Percentiles rank a stretch among this genome's conserved stretches.
phyloP scores from a whole-genome alignment of 2,888 invertebrate species.

The Heliconius ethilla region DNA sequence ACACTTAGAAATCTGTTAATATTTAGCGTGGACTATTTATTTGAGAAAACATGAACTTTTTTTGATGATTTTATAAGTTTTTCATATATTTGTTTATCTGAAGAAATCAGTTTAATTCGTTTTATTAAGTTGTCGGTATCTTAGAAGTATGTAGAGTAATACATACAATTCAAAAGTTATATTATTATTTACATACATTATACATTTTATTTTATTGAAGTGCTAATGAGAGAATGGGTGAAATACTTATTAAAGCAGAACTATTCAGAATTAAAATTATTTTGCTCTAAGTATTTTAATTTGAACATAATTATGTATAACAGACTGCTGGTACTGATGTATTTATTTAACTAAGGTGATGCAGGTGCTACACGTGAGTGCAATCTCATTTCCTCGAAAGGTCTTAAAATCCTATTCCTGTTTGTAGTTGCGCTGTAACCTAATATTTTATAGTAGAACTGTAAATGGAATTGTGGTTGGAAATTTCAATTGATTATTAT shows the following conservation, averaged over 20 bases:
- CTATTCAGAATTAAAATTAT: neutral
- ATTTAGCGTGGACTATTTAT: constrained; percentile 34
- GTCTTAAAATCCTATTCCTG: constrained; percentile 33
- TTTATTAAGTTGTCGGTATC: too few species aligned
- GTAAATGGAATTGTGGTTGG: constrained; percentile 12
- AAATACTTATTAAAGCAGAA: too few species aligned
- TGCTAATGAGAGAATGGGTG: too few species aligned
- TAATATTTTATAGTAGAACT: neutral
- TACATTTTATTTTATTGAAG: neutral
- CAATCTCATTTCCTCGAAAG: constrained; percentile 34
- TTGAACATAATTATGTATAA: neutral
- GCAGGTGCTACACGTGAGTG: constrained; percentile 31
- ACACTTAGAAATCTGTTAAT: too few species aligned
- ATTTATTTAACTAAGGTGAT: constrained; percentile 1
- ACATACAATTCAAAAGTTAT: neutral
- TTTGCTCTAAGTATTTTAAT: neutral
- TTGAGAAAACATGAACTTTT: constrained; percentile 2
- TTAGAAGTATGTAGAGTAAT: too few species aligned
- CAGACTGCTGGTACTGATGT: neutral
- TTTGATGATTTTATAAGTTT: too few species aligned
- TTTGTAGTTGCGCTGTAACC: constrained; percentile 20
- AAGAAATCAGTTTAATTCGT: too few species aligned
- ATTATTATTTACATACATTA: neutral
- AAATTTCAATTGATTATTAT: neutral
- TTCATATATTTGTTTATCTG: too few species aligned